Evolutionary conservation across 2,888 invertebrate species (phyloP), one percentile per base, ranked within the genome.

Genomic region (Lamproptera curius): DNA sequence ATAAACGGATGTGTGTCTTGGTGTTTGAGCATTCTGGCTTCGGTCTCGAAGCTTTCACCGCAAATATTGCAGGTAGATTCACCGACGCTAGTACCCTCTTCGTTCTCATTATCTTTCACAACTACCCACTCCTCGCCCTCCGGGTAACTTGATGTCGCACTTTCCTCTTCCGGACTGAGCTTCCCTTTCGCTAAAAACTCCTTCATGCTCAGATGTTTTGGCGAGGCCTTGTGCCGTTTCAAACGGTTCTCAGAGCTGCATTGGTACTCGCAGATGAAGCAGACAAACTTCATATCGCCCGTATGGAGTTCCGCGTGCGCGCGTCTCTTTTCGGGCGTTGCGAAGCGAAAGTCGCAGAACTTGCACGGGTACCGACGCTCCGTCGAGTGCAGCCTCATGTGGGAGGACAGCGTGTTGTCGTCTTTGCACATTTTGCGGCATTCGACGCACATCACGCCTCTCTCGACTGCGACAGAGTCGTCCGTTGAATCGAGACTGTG

Each of bases 1-100:
- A 88, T 86, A 51, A 88, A 88, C 0, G 88, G 88, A 46, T 88
- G 88, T 0, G 78, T 83, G 39, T 76, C 71, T 63, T 88, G 85
- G 47, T 88, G 88, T 56, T 76, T 74, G 31, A 75, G 57, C 88
- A 88, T 88, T 23, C 63, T 62, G 42, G 57, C 59, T 50, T 82
- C 78, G 51, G 65, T 73, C 0, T 65, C 40, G 52, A 86, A 88
- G 38, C 59, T 71, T n/a, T 83, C 81, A 11, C 82, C 83, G 40
- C 88, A 88, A 16, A 88, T 75, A 54, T 87, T 86, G 67, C 88
- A 88, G 3, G 70, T 58, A 10, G 70, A 65, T 42, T 59, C 58
- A 1, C n/a, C 42, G 6, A 45, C 56, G 1, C 49, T 51, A 1
- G 50, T 49, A 3, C 4, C 20, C 20, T 20, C 20, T 6, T 3